phyloP scores from a whole-genome alignment of 2,888 invertebrate genomes.

The Conistra vaccinii region DNA sequence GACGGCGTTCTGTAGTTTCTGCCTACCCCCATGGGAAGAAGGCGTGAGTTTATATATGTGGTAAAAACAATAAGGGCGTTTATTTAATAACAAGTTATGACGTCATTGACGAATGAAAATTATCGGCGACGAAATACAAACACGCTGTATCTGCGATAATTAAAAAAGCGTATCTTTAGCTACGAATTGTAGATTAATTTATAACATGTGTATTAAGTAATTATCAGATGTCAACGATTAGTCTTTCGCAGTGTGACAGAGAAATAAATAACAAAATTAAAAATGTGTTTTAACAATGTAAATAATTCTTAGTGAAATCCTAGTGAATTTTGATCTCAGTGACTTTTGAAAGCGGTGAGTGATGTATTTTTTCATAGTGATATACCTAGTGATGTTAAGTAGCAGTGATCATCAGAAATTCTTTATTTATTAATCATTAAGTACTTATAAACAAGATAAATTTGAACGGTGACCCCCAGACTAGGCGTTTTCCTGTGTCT shows the following conservation, averaged over 20 bases:
- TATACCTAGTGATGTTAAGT: not conserved
- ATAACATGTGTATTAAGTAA: constrained; percentile 52
- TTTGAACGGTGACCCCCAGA: not conserved
- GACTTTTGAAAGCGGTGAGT: constrained; percentile 35
- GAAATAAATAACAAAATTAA: constrained; percentile 4
- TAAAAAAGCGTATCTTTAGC: constrained; percentile 41
- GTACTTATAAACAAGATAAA: not conserved
- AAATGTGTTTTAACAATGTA: constrained; percentile 8
- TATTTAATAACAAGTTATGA: not conserved
- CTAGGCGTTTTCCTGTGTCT: not conserved
- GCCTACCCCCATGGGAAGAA: too few species aligned
- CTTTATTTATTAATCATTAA: not conserved
- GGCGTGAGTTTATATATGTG: too few species aligned
- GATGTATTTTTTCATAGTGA: not conserved
- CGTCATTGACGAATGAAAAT: not conserved
- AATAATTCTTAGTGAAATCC: constrained; percentile 16
- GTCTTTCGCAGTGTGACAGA: constrained; percentile 8
- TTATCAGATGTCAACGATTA: constrained; percentile 56
- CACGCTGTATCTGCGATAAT: constrained; percentile 46
- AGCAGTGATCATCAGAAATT: not conserved
- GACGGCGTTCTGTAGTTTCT: too few species aligned
- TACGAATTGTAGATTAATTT: constrained; percentile 54
- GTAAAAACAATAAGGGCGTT: not conserved
- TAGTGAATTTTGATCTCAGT: constrained; percentile 35
- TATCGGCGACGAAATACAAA: not conserved